Percentiles rank a stretch among this genome's conserved stretches.
phyloP scores from a whole-genome alignment of 2,888 invertebrate species.

The Alitta virens region DNA sequence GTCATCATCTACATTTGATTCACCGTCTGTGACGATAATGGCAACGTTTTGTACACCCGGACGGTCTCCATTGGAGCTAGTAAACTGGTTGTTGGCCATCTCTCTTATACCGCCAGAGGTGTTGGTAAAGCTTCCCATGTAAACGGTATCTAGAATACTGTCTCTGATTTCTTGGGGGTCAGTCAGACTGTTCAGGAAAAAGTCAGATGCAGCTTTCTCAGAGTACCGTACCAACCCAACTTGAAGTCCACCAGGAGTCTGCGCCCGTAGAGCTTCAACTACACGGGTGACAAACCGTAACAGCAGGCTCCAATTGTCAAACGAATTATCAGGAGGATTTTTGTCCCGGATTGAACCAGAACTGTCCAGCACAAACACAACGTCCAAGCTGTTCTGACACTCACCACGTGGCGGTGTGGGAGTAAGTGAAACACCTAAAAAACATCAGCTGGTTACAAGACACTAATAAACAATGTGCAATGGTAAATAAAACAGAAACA shows the following conservation, averaged over 20 bases:
- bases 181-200: constrained; percentile 6
- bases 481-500: too few species aligned
- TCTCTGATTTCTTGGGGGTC: neutral
- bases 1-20: constrained; percentile 2
- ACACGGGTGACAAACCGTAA: neutral
- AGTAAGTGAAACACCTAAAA: too few species aligned
- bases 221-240: constrained; percentile 16
- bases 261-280: neutral
- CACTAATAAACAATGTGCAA: too few species aligned
- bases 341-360: constrained; percentile 10
- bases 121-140: constrained; percentile 17
- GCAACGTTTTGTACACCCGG: constrained; percentile 5
- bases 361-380: constrained; percentile 9
- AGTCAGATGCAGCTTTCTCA: neutral
- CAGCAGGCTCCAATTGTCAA: constrained; percentile 7
- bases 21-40: constrained; percentile 17
- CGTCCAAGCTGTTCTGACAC: neutral
- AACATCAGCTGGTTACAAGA: too few species aligned
- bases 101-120: constrained; percentile 13
- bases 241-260: neutral
- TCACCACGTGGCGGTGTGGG: too few species aligned
- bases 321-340: constrained; percentile 1
- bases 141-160: constrained; percentile 2
- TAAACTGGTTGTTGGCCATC: constrained; percentile 14
- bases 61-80: constrained; percentile 7